Conservation (phyloP, 2,113 vertebrate genomes). For the Cercocebus atys region DNA sequence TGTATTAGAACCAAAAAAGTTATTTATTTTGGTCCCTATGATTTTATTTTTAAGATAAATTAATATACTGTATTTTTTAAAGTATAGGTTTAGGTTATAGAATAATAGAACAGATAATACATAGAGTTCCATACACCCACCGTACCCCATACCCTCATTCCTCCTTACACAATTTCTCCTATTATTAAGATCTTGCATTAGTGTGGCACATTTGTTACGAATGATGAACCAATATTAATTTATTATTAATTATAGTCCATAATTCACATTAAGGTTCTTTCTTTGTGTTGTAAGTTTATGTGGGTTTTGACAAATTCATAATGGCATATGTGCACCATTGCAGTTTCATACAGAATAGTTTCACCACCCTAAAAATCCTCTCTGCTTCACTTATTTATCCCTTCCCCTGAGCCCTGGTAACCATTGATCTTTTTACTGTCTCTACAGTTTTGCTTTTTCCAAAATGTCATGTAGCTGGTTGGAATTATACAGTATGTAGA, state of each 20-base stretch:
- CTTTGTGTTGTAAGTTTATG: background rate
- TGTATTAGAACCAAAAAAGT: slow-evolving; percentile 42
- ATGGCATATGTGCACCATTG: background rate
- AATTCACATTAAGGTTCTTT: slow-evolving; percentile 27
- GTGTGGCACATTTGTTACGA: background rate
- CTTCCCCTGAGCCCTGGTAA: background rate
- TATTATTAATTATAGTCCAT: background rate
- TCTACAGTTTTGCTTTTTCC: slow-evolving; percentile 7
- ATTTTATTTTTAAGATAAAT: slow-evolving; percentile 14
- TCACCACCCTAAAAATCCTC: background rate
- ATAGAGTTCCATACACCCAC: background rate
- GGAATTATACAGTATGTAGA: background rate
- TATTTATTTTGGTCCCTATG: background rate
- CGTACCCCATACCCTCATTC: background rate
- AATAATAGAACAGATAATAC: background rate
- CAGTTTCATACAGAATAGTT: slow-evolving; percentile 1
- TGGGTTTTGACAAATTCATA: background rate
- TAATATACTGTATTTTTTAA: background rate
- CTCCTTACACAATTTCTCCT: background rate
- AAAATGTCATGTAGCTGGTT: background rate
- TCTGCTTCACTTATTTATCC: background rate
- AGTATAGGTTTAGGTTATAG: slow-evolving; percentile 1
- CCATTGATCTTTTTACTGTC: background rate
- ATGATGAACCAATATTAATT: background rate
- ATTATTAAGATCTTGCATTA: background rate